phyloP scores from a whole-genome alignment of 2,113 vertebrate species.

The Poicephalus meyeri region DNA sequence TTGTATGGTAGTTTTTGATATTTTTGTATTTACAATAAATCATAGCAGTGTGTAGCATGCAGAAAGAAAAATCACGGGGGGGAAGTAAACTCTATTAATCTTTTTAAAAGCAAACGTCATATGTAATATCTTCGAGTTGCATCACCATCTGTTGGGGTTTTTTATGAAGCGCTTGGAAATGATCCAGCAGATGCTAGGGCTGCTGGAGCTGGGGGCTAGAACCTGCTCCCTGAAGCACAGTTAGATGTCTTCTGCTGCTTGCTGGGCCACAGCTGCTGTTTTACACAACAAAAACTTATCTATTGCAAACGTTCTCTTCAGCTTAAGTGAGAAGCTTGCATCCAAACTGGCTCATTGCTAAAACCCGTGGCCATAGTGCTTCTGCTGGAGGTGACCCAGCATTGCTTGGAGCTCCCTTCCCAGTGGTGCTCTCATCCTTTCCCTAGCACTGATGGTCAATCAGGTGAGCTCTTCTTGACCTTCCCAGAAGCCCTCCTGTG shows the following conservation, averaged over 20 bases:
- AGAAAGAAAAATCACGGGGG: conserved; percentile 5
- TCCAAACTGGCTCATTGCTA: neutral
- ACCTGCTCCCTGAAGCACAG: conserved; percentile 39
- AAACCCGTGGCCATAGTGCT: neutral
- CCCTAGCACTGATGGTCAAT: neutral
- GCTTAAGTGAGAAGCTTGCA: neutral
- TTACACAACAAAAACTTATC: neutral
- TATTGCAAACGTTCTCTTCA: neutral
- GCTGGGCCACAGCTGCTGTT: conserved; percentile 1
- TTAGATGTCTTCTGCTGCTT: conserved; percentile 14
- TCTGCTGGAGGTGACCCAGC: neutral
- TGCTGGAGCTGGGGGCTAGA: conserved; percentile 30
- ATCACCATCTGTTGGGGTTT: conserved; percentile 39
- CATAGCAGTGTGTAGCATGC: conserved; percentile 9
- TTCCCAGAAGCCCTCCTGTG: neutral
- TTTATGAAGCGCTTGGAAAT: conserved; percentile 10
- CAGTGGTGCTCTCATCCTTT: neutral
- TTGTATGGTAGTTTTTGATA: conserved; percentile 30
- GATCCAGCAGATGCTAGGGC: conserved; percentile 30
- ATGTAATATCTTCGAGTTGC: conserved; percentile 37
- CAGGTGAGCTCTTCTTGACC: neutral
- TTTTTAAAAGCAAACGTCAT: conserved; percentile 38
- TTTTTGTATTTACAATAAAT: conserved; percentile 44
- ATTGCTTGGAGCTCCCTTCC: neutral
- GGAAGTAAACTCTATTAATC: conserved; percentile 35